Base-by-base conservation (phyloP, 2,888 invertebrate genomes). In the Sphecodes monilicornis region DNA sequence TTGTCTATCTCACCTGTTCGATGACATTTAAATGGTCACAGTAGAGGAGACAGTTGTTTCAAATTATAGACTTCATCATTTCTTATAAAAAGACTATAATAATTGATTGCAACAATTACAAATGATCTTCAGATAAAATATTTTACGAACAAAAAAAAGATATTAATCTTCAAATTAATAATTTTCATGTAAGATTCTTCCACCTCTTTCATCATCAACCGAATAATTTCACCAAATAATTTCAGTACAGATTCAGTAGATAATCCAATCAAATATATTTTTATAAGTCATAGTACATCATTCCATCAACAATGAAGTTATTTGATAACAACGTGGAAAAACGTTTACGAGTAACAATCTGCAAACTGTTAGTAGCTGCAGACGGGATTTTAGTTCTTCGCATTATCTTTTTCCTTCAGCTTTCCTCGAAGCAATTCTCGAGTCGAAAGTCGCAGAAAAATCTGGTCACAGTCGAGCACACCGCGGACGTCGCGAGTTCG, bases 401-500 rank as follows among this genome's bases (percentile, higher is more conserved):
- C 29, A 11, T 26, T 69, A 26, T 50, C 39, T 71, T 76, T 64
- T 76, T 66, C 82, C 5, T 0, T 26, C 32, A 16, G 36, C 54
- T 82, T 57, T 75, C 69, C 26, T 39, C 39, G n/a, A 54, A 39
- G 13, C 32, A 39, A 71, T 43, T 57, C 29, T 22, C 16, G 13
- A 32, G 36, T 74, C 18, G 46, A 68, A 71, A 76, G 41, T 46
- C 72, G 46, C 43, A 1, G 72, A 68, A 83, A 50, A 32, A 43
- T 82, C 46, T 13, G 13, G 71, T 32, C 32, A 43, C 32, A 5
- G n/a, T 70, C 26, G 18, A 29, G 36, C 32, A 22, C 22, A 57
- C 68, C 5, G 26, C n/a, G 22, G 32, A 57, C 26, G 26, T 39
- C 36, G 32, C 36, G 54, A 57, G 57, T 32, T 18, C 16, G 36